These are phyloP conservation scores for Atta colombica DNA, from an alignment of 1,140 invertebrate genomes.

Conservation along the genomic window DNA sequence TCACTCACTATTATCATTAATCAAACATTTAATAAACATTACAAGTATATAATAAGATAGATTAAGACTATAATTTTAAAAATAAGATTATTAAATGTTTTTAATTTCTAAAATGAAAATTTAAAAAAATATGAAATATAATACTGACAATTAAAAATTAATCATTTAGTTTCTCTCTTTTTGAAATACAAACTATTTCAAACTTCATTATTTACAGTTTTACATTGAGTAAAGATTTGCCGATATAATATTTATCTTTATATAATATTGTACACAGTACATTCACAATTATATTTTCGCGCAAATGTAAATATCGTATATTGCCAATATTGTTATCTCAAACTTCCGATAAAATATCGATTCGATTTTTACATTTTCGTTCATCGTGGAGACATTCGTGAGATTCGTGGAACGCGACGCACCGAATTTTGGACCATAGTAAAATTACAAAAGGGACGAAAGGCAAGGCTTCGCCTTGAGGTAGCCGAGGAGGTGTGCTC, in stretches of 20 bases:
- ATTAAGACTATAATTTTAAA: background rate
- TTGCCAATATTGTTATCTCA: background rate
- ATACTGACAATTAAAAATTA: background rate
- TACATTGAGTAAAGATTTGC: background rate
- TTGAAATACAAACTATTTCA: background rate
- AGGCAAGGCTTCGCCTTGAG: conserved; percentile 72
- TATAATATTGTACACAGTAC: background rate
- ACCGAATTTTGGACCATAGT: conserved; percentile 74
- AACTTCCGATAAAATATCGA: background rate
- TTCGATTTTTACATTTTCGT: background rate
- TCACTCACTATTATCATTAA: background rate
- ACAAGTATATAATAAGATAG: background rate
- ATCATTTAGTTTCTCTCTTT: background rate
- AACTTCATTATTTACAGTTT: background rate
- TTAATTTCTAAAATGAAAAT: background rate
- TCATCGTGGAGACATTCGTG: conserved; percentile 56
- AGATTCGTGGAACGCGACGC: conserved; percentile 68
- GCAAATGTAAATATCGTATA: background rate
- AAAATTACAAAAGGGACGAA: conserved; percentile 71
- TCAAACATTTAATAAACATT: background rate
- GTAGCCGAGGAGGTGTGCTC: conserved; percentile 79
- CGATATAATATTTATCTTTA: background rate
- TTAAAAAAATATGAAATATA: background rate
- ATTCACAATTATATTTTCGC: background rate
- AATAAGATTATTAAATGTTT: background rate